These are phyloP conservation scores for Drosophila tanythrix DNA, from an alignment of 2,888 invertebrate species.

Conservation along the genomic window DNA sequence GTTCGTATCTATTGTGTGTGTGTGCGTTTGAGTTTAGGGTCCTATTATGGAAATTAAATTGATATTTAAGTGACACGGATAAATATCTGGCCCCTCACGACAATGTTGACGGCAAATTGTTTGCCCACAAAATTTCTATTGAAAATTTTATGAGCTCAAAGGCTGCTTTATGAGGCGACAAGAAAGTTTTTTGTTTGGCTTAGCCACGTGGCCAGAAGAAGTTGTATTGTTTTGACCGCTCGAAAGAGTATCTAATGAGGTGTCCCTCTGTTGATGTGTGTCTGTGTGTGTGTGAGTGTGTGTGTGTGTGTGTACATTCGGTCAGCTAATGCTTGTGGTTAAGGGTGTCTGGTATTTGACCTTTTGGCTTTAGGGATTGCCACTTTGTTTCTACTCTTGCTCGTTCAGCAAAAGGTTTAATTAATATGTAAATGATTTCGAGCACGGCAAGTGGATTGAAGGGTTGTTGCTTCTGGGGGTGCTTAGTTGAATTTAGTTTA, in stretches of 20 bases:
- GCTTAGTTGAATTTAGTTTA: conserved; percentile 31
- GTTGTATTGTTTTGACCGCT: conserved; percentile 55
- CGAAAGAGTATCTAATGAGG: conserved; percentile 64
- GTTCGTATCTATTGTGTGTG: conserved; percentile 44
- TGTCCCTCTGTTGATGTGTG: conserved; percentile 23
- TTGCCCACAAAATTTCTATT: conserved; percentile 63
- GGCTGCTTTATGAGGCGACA: conserved; percentile 46
- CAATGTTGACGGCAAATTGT: conserved; percentile 73
- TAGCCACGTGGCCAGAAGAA: conserved; percentile 38
- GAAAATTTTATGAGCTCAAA: conserved; percentile 77
- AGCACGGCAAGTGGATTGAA: conserved; percentile 19
- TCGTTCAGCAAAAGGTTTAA: conserved; percentile 69
- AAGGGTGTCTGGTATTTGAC: conserved; percentile 62
- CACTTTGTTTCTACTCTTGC: conserved; percentile 26
- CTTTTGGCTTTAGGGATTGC: conserved; percentile 65
- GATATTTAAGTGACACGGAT: conserved; percentile 80
- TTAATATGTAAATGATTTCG: conserved; percentile 74
- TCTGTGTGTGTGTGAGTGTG: conserved; percentile 28
- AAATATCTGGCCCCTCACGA: conserved; percentile 58
- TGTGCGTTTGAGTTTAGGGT: conserved; percentile 40
- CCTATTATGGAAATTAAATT: conserved; percentile 82
- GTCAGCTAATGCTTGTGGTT: conserved; percentile 52
- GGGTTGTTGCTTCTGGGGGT: neutral
- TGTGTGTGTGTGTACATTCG: conserved; percentile 40
- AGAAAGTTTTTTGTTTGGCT: conserved; percentile 37